These are phyloP conservation scores for Ormia ochracea DNA, from an alignment of 2,888 invertebrate species.

Conservation along the genomic window DNA sequence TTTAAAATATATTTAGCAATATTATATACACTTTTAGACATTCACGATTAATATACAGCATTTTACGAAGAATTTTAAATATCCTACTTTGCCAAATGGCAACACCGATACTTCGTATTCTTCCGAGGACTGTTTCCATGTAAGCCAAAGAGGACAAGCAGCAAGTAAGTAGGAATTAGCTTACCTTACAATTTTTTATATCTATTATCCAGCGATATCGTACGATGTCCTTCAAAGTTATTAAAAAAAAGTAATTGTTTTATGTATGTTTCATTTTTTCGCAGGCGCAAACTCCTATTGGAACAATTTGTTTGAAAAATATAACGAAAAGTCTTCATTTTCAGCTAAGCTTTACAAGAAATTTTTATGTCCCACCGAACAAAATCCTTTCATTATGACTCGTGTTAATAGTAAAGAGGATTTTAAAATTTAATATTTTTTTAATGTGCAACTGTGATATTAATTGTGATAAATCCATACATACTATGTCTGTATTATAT, in stretches of 20 bases:
- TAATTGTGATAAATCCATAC: no score
- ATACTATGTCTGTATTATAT: no score
- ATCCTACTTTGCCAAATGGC: constrained; percentile 77
- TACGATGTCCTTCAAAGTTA: no score
- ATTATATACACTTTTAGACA: constrained; percentile 74
- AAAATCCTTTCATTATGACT: constrained; percentile 72
- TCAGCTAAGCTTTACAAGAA: constrained; percentile 68
- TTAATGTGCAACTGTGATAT: constrained; percentile 49
- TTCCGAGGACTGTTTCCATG: constrained; percentile 81
- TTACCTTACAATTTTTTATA: not conserved
- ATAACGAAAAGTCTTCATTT: constrained; percentile 77
- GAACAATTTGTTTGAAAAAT: constrained; percentile 81
- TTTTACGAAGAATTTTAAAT: constrained; percentile 75
- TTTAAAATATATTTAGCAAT: not conserved
- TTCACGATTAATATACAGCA: constrained; percentile 80
- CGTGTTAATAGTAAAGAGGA: constrained; percentile 69
- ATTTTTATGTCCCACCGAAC: constrained; percentile 72
- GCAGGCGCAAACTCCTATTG: constrained; percentile 79
- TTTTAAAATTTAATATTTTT: constrained; percentile 63
- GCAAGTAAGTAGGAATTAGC: constrained; percentile 74
- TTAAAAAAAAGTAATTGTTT: not conserved
- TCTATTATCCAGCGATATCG: no score
- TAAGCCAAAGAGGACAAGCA: constrained; percentile 81
- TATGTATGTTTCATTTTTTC: not conserved
- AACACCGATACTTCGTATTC: constrained; percentile 78